Percentiles rank a stretch among this genome's conserved stretches.
Evolutionary conservation across 2,888 invertebrate genomes (phyloP).

Genomic region (Mechanitis mazaeus): DNA sequence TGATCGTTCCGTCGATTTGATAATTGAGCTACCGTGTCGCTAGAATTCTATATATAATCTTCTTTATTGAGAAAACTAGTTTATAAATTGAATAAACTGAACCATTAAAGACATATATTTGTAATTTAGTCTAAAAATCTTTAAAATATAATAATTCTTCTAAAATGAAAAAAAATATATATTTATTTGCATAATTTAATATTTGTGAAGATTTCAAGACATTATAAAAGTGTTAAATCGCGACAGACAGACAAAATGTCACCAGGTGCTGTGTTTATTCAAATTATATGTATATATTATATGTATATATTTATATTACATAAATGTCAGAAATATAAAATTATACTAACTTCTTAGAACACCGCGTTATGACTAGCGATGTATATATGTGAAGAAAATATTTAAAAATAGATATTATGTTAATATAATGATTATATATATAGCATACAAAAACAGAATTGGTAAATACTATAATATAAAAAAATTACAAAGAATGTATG

Average conservation of each 20-base stretch:
- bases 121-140: no score
- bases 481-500: no score
- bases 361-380: conserved; percentile 42
- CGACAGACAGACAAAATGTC: conserved; percentile 43
- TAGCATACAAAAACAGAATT: no score
- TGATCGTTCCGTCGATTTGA: no score
- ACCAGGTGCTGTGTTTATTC: conserved; percentile 41
- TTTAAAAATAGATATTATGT: not conserved
- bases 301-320: conserved; percentile 60
- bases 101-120: no score
- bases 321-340: conserved; percentile 55
- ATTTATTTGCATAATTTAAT: conserved; percentile 2
- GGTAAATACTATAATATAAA: no score
- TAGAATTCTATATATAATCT: no score
- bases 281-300: conserved; percentile 58
- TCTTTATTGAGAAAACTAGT: no score
- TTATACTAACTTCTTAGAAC: conserved; percentile 60
- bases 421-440: no score
- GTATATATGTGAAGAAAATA: conserved; percentile 13
- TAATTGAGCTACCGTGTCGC: no score
- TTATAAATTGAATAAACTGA: no score
- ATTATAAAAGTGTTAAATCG: conserved; percentile 25
- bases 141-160: not conserved
- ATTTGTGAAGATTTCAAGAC: conserved; percentile 8
- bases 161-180: not conserved